These are phyloP conservation scores for Athene noctua DNA, from an alignment of 2,113 vertebrate genomes.

Conservation along the genomic window DNA sequence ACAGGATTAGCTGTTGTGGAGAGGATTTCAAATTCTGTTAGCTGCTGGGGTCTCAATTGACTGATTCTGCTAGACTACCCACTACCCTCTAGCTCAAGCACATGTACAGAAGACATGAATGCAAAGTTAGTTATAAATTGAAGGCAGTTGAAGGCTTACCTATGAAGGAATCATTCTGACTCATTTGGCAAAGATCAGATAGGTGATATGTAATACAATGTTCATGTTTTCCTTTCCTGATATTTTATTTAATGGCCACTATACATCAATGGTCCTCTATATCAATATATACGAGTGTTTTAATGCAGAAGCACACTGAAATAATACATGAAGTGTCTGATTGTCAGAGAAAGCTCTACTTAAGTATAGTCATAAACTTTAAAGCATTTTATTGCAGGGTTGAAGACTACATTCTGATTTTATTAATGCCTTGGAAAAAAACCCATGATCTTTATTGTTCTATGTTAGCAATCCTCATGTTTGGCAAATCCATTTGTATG, in stretches of 20 bases:
- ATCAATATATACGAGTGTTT: not conserved
- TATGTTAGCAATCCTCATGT: not conserved
- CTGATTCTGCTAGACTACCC: not conserved
- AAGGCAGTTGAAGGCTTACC: not conserved
- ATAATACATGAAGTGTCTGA: not conserved
- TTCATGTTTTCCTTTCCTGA: not conserved
- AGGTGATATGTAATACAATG: not conserved
- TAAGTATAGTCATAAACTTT: not conserved
- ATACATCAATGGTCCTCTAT: not conserved
- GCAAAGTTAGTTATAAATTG: not conserved
- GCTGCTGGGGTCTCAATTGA: not conserved
- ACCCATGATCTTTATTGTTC: not conserved
- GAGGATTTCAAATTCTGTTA: not conserved
- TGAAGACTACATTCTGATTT: not conserved
- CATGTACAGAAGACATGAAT: not conserved
- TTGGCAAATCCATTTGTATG: not conserved
- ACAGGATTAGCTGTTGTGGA: not conserved
- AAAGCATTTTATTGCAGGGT: not conserved
- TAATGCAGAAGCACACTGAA: not conserved
- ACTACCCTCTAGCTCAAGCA: not conserved
- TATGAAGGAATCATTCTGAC: not conserved
- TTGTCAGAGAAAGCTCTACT: not conserved
- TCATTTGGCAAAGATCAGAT: not conserved
- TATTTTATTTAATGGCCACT: not conserved
- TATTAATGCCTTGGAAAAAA: not conserved